Evolutionary conservation across 2,113 vertebrate genomes (phyloP).

Genomic region (Solenodon paradoxus): DNA sequence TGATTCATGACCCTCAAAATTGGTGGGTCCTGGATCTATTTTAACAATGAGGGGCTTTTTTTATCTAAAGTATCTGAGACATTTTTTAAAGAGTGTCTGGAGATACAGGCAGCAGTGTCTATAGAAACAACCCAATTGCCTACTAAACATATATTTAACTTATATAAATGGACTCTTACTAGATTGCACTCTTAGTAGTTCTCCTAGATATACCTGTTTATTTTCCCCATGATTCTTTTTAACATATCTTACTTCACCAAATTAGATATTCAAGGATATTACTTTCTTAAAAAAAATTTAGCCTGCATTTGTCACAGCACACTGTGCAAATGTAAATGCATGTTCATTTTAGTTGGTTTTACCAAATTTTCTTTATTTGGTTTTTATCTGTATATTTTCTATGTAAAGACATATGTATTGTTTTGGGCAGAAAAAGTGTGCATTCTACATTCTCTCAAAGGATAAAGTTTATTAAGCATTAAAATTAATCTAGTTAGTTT

Average conservation of each 20-base stretch:
- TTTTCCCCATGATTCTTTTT: neutral
- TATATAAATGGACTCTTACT: neutral
- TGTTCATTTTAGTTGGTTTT: neutral
- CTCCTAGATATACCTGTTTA: neutral
- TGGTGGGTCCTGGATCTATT: neutral
- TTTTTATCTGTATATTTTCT: neutral
- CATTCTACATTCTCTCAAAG: neutral
- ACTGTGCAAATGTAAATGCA: neutral
- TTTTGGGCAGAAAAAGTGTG: neutral
- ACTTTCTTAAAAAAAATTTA: neutral
- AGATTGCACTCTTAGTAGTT: neutral
- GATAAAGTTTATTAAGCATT: constrained; percentile 28
- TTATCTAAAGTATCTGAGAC: neutral
- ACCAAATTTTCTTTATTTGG: neutral
- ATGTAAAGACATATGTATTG: neutral
- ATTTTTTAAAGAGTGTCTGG: neutral
- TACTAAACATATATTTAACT: neutral
- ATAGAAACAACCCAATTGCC: neutral
- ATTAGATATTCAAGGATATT: neutral
- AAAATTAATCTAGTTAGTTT: neutral
- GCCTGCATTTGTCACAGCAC: neutral
- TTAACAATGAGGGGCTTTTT: neutral
- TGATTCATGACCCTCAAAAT: neutral
- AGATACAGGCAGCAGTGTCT: neutral
- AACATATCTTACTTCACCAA: neutral